These are phyloP conservation scores for Apamea crenata DNA, from an alignment of 2,888 invertebrate genomes.

Conservation along the genomic window DNA sequence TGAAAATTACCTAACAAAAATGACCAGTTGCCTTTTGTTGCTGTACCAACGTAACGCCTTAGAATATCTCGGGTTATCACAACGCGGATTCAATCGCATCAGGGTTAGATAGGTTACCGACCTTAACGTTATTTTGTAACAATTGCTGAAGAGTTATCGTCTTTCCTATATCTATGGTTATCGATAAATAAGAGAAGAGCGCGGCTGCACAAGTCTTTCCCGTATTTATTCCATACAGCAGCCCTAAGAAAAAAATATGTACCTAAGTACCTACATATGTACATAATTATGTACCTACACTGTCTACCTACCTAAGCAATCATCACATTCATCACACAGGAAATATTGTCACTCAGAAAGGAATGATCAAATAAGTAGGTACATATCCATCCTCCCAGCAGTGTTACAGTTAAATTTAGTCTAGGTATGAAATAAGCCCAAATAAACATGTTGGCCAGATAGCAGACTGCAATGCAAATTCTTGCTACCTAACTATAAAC, in stretches of 20 bases:
- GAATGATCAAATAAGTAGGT: neutral
- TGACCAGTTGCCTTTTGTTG: neutral
- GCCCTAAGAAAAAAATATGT: neutral
- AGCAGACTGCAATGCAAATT: neutral
- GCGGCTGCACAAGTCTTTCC: neutral
- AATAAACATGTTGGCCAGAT: neutral
- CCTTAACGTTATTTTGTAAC: slow-evolving; percentile 10
- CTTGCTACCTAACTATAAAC: neutral
- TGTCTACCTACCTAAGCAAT: neutral
- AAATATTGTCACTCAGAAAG: neutral
- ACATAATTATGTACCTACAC: neutral
- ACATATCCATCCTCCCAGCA: neutral
- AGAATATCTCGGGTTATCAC: slow-evolving; percentile 19
- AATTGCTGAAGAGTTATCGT: slow-evolving; percentile 12
- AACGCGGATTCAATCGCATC: slow-evolving; percentile 10
- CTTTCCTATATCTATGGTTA: neutral
- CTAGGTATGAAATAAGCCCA: slow-evolving; percentile 5
- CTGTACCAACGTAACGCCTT: neutral
- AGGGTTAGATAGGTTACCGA: slow-evolving; percentile 21
- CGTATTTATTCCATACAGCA: neutral
- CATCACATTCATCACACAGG: neutral
- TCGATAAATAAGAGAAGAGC: neutral
- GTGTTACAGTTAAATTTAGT: slow-evolving; percentile 8
- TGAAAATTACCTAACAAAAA: neutral
- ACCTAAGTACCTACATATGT: neutral